Base-by-base conservation (phyloP, 2,113 vertebrate genomes). In the Notothenia rossii region DNA sequence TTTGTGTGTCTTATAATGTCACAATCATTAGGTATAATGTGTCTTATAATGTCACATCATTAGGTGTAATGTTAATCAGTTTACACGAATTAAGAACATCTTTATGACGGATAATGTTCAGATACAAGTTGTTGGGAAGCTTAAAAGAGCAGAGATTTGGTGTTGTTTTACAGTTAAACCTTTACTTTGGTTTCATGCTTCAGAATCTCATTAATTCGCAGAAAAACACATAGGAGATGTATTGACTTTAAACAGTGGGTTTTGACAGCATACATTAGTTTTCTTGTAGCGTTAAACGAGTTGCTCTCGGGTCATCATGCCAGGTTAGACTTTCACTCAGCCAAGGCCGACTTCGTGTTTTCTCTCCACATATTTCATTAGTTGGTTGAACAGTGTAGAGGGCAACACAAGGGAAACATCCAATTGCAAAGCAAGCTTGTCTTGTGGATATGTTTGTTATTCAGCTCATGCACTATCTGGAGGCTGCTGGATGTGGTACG, bases 401-500 rank as follows among this genome's bases (percentile, higher is more conserved):
- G 79, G 73, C 66, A 89, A 86, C 77, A 85, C 77, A 88, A 86
- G 84, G 75, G 88, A 90, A 87, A 90, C 90, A 88, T 92, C 84
- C 83, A 85, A 79, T 82, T 77, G 87, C 87, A 89, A 83, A 84
- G 77, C 87, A 88, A 88, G 90, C 92, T 88, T 89, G 90, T 90
- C 83, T 89, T 85, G 90, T 91, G 90, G 72, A 89, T 86, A 90
- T 92, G 90, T 91, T 94, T 93, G 90, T 91, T 93, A 94, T 94
- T 93, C 92, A 93, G 91, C 89, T 94, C 93, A 93, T 84, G 93
- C 87, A 56, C 90, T 88, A 87, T 91, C 87, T 71, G 85, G 93
- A 91, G 89, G 88, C 92, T 92, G 89, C 92, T 94, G 89, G 87
- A 93, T 93, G 89, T 90, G 91, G 81, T 91, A 93, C 83, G 90